phyloP scores from a whole-genome alignment of 2,888 invertebrate species.

The Drosophila leonis region DNA sequence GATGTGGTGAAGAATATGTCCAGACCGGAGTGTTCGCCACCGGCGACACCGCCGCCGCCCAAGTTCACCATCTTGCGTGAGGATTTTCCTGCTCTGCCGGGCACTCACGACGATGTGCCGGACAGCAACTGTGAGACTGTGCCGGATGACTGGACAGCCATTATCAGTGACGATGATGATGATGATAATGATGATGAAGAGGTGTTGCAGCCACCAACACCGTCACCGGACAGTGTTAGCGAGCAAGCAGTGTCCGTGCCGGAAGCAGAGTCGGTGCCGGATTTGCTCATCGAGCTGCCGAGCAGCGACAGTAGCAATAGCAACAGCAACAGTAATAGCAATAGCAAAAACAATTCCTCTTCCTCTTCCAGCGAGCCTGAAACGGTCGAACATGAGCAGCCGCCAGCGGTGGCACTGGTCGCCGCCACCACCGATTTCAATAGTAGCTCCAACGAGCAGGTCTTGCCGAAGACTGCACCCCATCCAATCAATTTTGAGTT shows the following conservation, averaged over 20 bases:
- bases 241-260: conserved; percentile 1
- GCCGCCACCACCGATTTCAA: conserved; percentile 22
- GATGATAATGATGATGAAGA: neutral
- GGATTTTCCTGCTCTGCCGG: conserved; percentile 68
- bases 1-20: conserved; percentile 65
- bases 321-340: too few species aligned
- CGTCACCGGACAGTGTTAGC: conserved; percentile 13
- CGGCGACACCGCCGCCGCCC: conserved; percentile 17
- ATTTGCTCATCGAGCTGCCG: conserved; percentile 16
- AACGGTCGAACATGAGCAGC: neutral
- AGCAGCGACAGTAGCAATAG: conserved; percentile 1
- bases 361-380: conserved; percentile 1
- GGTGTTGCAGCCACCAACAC: neutral
- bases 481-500: neutral
- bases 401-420: conserved; percentile 17
- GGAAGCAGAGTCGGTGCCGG: conserved; percentile 9
- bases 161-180: conserved; percentile 45
- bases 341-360: neutral
- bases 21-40: conserved; percentile 13
- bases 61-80: conserved; percentile 60
- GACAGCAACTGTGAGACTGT: conserved; percentile 5
- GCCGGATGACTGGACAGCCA: conserved; percentile 56
- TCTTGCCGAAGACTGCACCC: too few species aligned
- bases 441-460: neutral
- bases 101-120: conserved; percentile 15